Percentiles rank a stretch among this genome's conserved stretches.
phyloP scores from a whole-genome alignment of 2,888 invertebrate genomes.

The Athrips mouffetella region DNA sequence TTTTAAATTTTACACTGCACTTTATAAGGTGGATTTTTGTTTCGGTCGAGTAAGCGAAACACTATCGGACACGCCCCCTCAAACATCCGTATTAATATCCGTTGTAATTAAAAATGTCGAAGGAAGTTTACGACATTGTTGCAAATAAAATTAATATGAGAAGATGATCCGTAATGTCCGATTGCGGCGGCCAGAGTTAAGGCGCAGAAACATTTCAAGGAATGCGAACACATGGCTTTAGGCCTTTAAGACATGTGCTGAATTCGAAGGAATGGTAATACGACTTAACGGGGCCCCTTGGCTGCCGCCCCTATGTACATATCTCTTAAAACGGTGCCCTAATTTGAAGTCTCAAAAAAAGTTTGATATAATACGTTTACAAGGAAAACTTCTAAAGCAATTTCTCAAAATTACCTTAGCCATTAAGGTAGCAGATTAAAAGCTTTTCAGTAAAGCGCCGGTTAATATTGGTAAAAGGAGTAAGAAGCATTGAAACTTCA shows the following conservation, averaged over 20 bases:
- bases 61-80: constrained; percentile 68
- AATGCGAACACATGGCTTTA: constrained; percentile 68
- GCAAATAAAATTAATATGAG: constrained; percentile 44
- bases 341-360: constrained; percentile 42
- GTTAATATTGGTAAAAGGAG: not conserved
- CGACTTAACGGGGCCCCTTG: constrained; percentile 66
- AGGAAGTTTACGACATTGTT: constrained; percentile 50
- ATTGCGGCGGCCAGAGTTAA: constrained; percentile 59
- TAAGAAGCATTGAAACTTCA: constrained; percentile 41
- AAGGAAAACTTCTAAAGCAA: not conserved
- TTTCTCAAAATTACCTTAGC: not conserved
- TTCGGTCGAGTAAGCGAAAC: constrained; percentile 53
- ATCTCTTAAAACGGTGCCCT: constrained; percentile 36
- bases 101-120: constrained; percentile 54
- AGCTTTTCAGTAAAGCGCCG: not conserved
- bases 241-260: constrained; percentile 71
- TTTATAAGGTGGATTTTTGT: constrained; percentile 34
- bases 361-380: not conserved
- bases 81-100: constrained; percentile 48
- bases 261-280: constrained; percentile 59
- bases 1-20: constrained; percentile 15
- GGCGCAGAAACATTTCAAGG: constrained; percentile 57
- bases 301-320: constrained; percentile 63
- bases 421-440: not conserved
- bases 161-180: constrained; percentile 61